phyloP scores from a whole-genome alignment of 2,797 vertebrate genomes.

The Sebastes steindachneri region DNA sequence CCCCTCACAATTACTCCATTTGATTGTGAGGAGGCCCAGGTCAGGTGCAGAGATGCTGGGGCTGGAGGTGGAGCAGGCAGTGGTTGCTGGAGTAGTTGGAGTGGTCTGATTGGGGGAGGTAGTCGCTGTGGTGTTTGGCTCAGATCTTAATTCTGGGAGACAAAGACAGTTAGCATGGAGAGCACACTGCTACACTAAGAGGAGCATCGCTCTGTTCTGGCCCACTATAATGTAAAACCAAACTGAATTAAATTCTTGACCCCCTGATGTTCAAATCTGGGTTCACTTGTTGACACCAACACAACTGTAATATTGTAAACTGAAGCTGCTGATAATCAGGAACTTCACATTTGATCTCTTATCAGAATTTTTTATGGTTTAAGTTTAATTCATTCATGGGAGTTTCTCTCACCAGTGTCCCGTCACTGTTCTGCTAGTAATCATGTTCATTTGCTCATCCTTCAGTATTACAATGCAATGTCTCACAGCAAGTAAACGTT shows the following conservation, averaged over 20 bases:
- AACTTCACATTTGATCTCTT: neutral
- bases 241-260: neutral
- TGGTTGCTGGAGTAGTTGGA: rapidly evolving
- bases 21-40: conserved; percentile 20
- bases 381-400: neutral
- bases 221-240: neutral
- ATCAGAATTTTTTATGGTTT: neutral
- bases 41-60: rapidly evolving
- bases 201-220: neutral
- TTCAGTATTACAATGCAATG: neutral
- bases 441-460: neutral
- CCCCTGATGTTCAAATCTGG: neutral
- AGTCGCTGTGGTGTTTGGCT: rapidly evolving
- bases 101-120: rapidly evolving
- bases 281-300: neutral
- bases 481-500: neutral
- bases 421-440: neutral
- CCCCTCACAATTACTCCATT: neutral
- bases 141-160: neutral
- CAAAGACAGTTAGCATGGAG: neutral
- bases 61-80: rapidly evolving
- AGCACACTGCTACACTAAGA: neutral
- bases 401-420: neutral
- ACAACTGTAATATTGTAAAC: neutral
- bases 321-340: neutral